A percentile compares a stretch with the other conserved stretches of the same genome.
phyloP scores from a whole-genome alignment of 2,797 vertebrate genomes.

The Phataginus tetradactyla region DNA sequence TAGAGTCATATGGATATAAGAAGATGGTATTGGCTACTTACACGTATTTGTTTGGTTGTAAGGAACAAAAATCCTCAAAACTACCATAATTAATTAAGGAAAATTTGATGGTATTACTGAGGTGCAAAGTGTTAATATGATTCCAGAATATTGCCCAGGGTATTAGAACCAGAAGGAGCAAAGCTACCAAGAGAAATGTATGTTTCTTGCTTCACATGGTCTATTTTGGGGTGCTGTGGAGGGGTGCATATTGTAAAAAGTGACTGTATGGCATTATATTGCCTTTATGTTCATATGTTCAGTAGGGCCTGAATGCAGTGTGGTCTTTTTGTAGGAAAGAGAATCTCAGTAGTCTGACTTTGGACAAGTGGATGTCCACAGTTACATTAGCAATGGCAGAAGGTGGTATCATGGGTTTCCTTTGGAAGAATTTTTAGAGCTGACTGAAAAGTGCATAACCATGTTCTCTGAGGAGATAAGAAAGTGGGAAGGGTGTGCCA shows the following conservation, averaged over 20 bases:
- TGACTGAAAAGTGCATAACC: neutral
- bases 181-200: neutral
- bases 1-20: neutral
- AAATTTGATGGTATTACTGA: neutral
- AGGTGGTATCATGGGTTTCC: neutral
- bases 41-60: neutral
- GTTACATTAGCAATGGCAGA: neutral
- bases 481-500: neutral
- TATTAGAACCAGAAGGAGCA: neutral
- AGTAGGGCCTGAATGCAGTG: neutral
- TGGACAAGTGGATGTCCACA: neutral
- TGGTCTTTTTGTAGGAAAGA: neutral
- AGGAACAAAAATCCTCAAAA: neutral
- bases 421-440: neutral
- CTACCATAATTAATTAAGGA: neutral
- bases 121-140: neutral
- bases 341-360: neutral
- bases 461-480: neutral
- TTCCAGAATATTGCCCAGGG: neutral
- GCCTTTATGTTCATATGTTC: neutral
- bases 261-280: neutral
- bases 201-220: too few relatives aligned
- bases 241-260: neutral
- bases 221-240: too few relatives aligned
- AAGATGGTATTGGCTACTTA: neutral